Conservation (phyloP, 2,797 vertebrate species). For the Gadopsis bispinosus region DNA sequence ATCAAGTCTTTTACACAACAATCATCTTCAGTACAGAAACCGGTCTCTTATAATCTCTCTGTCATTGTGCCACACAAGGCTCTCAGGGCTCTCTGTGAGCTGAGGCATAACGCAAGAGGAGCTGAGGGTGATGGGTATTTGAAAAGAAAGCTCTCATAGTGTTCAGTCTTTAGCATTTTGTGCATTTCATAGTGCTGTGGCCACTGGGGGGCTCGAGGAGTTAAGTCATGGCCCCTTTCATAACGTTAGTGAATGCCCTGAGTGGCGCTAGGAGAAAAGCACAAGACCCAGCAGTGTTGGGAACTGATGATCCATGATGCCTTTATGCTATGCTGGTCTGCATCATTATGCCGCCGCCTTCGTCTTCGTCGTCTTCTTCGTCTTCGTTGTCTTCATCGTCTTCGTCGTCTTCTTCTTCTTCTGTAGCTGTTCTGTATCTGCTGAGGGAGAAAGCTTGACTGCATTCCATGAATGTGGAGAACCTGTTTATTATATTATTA, state of each 20-base stretch:
- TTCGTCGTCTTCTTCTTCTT: slow-evolving; percentile 48
- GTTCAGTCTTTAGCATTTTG: slow-evolving; percentile 79
- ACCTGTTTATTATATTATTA: not conserved
- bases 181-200: slow-evolving; percentile 81
- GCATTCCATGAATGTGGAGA: slow-evolving; percentile 54
- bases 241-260: slow-evolving; percentile 74
- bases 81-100: slow-evolving; percentile 65
- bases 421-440: slow-evolving; percentile 52
- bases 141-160: slow-evolving; percentile 72
- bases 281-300: slow-evolving; percentile 57
- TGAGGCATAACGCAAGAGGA: slow-evolving; percentile 64
- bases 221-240: slow-evolving; percentile 68
- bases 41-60: slow-evolving; percentile 63
- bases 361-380: slow-evolving; percentile 37
- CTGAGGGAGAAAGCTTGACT: slow-evolving; percentile 47
- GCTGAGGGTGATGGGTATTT: slow-evolving; percentile 63
- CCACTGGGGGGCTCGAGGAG: slow-evolving; percentile 62
- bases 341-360: slow-evolving; percentile 44
- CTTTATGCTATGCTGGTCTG: slow-evolving; percentile 68
- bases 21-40: slow-evolving; percentile 43
- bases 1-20: slow-evolving; percentile 34
- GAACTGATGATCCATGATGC: slow-evolving; percentile 83
- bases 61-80: slow-evolving; percentile 67
- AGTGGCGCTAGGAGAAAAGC: slow-evolving; percentile 75
- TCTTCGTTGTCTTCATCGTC: slow-evolving; percentile 42